Percentiles rank a stretch among this genome's conserved stretches.
Conservation (phyloP, 2,888 invertebrate species). For the Philhelius pedissequus region DNA sequence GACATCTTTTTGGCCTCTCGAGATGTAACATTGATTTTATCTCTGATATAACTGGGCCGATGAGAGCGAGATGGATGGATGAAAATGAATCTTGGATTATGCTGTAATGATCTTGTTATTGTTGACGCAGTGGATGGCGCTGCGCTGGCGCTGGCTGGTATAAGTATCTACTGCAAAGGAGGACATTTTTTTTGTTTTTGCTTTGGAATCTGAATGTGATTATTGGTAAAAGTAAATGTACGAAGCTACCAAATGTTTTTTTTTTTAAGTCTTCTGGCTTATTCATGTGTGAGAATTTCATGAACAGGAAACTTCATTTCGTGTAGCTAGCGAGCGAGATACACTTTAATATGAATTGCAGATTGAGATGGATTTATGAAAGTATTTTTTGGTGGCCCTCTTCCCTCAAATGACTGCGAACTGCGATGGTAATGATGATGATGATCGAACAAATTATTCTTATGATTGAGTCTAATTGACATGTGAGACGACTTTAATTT, state of each 20-base stretch:
- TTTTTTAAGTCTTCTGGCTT: background rate
- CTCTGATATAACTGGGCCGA: slow-evolving; percentile 55
- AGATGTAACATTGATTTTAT: slow-evolving; percentile 51
- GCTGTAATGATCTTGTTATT: slow-evolving; percentile 62
- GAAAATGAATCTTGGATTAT: slow-evolving; percentile 14
- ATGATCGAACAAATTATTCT: slow-evolving; percentile 40
- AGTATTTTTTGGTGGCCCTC: slow-evolving; percentile 39
- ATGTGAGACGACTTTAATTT: slow-evolving; percentile 39
- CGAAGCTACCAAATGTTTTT: slow-evolving; percentile 22
- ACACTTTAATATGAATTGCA: slow-evolving; percentile 23
- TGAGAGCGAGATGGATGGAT: slow-evolving; percentile 5
- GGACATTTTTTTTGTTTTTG: slow-evolving; percentile 28
- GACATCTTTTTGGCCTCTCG: slow-evolving; percentile 43
- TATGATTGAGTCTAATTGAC: slow-evolving; percentile 52
- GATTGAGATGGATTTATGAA: slow-evolving; percentile 55
- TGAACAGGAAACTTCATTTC: slow-evolving; percentile 52
- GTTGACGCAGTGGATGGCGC: slow-evolving; percentile 6
- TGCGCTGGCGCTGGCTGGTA: background rate
- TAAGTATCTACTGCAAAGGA: background rate
- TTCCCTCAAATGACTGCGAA: background rate
- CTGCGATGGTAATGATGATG: background rate
- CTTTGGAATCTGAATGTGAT: slow-evolving; percentile 1
- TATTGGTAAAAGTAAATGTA: slow-evolving; percentile 54
- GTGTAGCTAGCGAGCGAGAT: background rate
- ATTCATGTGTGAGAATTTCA: slow-evolving; percentile 66